Conservation (phyloP, 2,113 vertebrate species). For the Dasyornis broadbenti region DNA sequence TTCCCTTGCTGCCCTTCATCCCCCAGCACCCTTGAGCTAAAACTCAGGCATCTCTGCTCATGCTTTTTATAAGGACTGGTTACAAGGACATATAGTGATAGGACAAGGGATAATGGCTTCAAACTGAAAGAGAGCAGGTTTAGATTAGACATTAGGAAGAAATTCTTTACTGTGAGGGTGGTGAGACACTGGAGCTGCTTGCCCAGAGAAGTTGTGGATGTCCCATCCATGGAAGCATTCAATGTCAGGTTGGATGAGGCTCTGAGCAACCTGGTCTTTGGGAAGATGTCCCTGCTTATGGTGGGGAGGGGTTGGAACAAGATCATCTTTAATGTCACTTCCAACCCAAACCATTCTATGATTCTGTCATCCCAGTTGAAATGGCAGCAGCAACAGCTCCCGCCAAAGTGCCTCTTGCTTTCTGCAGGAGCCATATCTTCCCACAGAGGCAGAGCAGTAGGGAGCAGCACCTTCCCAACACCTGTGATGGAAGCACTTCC, state of each 20-base stretch:
- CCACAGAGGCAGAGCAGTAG: fast-evolving
- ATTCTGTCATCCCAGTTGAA: neutral
- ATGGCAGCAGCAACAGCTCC: neutral
- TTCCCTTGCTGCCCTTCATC: neutral
- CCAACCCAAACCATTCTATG: neutral
- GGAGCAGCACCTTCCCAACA: neutral
- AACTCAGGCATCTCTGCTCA: neutral
- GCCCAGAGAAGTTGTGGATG: neutral
- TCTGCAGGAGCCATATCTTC: neutral
- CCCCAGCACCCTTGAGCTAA: neutral
- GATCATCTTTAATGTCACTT: neutral
- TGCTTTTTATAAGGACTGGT: neutral
- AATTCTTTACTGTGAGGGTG: neutral
- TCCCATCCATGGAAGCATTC: neutral
- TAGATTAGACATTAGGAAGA: neutral
- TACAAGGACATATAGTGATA: neutral
- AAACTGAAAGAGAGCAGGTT: neutral
- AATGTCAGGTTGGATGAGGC: neutral
- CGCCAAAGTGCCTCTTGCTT: neutral
- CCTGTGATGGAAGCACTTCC: neutral
- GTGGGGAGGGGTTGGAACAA: neutral
- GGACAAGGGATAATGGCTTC: neutral
- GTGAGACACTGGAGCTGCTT: neutral
- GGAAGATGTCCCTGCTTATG: neutral
- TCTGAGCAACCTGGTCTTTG: neutral